These are phyloP conservation scores for Spodoptera littoralis DNA, from an alignment of 2,888 invertebrate genomes.

Conservation along the genomic window DNA sequence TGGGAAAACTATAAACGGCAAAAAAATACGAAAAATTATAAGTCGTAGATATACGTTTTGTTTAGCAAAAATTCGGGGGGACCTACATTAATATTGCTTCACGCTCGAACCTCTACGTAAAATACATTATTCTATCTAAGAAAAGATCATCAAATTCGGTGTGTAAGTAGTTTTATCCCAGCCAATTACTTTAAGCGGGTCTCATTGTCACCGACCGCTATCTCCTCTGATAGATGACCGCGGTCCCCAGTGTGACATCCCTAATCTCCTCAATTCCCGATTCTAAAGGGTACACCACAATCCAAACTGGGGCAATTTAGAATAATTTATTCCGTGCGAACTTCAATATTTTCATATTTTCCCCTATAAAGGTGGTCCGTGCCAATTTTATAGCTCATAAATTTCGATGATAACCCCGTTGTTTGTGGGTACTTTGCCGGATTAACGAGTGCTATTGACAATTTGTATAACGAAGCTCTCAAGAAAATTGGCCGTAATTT, in stretches of 20 bases:
- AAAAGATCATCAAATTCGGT: conserved; percentile 27
- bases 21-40: too few relatives aligned
- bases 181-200: conserved; percentile 47
- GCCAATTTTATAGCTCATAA: conserved; percentile 74
- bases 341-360: conserved; percentile 71
- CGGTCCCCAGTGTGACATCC: conserved; percentile 59
- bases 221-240: conserved; percentile 63
- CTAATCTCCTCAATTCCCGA: conserved; percentile 65
- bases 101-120: too few relatives aligned
- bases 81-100: too few relatives aligned
- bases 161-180: conserved; percentile 24
- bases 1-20: too few relatives aligned
- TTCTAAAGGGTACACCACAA: conserved; percentile 71
- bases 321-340: conserved; percentile 70
- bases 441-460: conserved; percentile 69
- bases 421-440: conserved; percentile 66
- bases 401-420: conserved; percentile 72
- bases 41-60: too few relatives aligned
- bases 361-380: conserved; percentile 64
- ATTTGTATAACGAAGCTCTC: conserved; percentile 64
- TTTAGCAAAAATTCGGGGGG: too few relatives aligned
- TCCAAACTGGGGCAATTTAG: conserved; percentile 69
- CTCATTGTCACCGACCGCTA: conserved; percentile 57
- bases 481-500: conserved; percentile 67
- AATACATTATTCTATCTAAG: too few relatives aligned